These are phyloP conservation scores for Callocephalon fimbriatum DNA, from an alignment of 2,113 vertebrate species.

Conservation along the genomic window DNA sequence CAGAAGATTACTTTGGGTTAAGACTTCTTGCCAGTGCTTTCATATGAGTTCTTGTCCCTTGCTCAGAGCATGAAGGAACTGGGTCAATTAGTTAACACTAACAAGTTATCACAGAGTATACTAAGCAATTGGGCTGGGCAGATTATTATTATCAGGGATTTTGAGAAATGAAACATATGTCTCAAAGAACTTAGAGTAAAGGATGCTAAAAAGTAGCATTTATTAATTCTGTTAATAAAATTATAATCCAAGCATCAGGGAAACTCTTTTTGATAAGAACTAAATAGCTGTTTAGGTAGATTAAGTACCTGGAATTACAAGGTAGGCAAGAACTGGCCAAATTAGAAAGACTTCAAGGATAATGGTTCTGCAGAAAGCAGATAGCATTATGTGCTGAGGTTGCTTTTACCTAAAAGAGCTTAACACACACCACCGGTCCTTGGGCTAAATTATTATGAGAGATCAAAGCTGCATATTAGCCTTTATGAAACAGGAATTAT, in stretches of 20 bases:
- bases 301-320: conserved; percentile 12
- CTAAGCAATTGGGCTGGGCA: not conserved
- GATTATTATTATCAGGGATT: conserved; percentile 8
- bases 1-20: not conserved
- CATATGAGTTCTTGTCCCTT: not conserved
- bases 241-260: not conserved
- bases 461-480: conserved; percentile 24
- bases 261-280: not conserved
- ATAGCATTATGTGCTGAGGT: not conserved
- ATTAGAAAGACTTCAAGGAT: not conserved
- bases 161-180: not conserved
- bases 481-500: conserved; percentile 7
- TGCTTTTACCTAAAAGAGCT: conserved; percentile 3
- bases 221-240: conserved; percentile 29
- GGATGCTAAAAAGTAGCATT: not conserved
- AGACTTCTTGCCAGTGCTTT: not conserved
- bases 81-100: not conserved
- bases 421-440: not conserved
- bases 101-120: not conserved
- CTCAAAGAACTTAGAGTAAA: not conserved
- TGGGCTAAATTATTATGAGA: not conserved
- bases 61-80: not conserved
- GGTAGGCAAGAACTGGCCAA: not conserved
- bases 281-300: not conserved
- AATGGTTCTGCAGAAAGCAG: conserved; percentile 1